Evolutionary conservation across 2,797 vertebrate species (phyloP), one percentile per base, ranked within the genome.

Genomic region (Anabas testudineus): DNA sequence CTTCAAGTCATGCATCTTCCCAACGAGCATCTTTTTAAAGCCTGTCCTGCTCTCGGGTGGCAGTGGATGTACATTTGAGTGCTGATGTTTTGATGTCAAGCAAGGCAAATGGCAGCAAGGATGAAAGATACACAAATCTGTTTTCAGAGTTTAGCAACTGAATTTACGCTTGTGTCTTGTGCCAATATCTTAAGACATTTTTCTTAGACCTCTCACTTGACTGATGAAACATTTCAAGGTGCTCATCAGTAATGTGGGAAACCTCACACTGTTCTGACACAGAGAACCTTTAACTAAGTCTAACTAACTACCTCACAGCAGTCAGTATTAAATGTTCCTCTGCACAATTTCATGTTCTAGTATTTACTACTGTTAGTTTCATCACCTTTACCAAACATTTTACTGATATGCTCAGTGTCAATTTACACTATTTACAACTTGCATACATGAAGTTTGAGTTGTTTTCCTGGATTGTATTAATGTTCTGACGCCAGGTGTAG

Each of bases 11-110:
- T 63, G 51, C 47, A 57, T 79, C 64, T 71, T 75, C 61, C 61
- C 61, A 19, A 15, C 71, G 9, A 43, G 76, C 58, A 24, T 64
- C 59, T 72, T 60, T n/a, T 64, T 70, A 81, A 76, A 72, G 62
- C 39, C 59, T 30, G 45, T 74, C 71, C 56, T 32, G 28, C 72
- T 69, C 72, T 80, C 41, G 59, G 21, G 71, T 53, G 65, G 24
- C 36, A 48, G 66, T 39, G 36, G 65, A 79, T 66, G 22, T 64
- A 72, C 69, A 71, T 83, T 68, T 64, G 57, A 77, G 74, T 1
- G 6, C 22, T 79, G 82, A 74, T 71, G 74, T 82, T 87, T 86
- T 67, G 57, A 88, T 73, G 74, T 66, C 63, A 63, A 55, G 53
- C 53, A 71, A 60, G 48, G 59, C 47, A 48, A 85, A 74, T 43